Base-by-base conservation (phyloP, 2,113 vertebrate species). In the Engraulis encrasicolus region DNA sequence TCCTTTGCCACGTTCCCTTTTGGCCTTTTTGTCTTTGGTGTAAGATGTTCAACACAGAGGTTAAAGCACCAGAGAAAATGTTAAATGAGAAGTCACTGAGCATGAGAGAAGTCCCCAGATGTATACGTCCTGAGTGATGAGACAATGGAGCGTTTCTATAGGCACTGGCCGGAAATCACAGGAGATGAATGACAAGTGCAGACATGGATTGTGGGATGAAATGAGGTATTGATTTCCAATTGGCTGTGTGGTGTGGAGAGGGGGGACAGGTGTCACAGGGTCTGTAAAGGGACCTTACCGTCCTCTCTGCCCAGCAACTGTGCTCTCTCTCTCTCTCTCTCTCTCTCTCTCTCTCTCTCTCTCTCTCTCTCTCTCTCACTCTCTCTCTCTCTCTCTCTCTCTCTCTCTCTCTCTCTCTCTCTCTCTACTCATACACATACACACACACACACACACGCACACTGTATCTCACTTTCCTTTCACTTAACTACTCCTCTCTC, bases 171-270 rank as follows among this genome's bases (percentile, higher is more conserved):
- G 86, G 79, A 19, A 61, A 83, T 54, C 71, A 50, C 79, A 78
- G 77, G 9, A 66, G 66, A 78, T 20, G 20, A 50, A 87, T 79
- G 79, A 78, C 58, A 80, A 84, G 81, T 45, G 84, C 50, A 83
- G 78, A 54, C 52, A 79, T 71, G 34, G 66, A 85, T 50, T 50
- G 6, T 15, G 87, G 80, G 45, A 84, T 85, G 23, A 89, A 89
- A 90, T 88, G 78, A 86, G 83, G 83, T 91, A 93, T 87, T 90
- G 90, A 92, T 91, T 90, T 88, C 87, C 90, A 91, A 85, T 88
- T 45, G 27, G 23, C 34, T 14, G 9, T 86, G 38, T 83, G 83
- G 49, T 84, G 82, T 85, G 52, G 14, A 80, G 81, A 79, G 83
- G 50, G 52, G 80, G 18, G n/a, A n/a, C 58, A 19, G 52, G 38